Evolutionary conservation across 1,140 invertebrate genomes (phyloP).

Genomic region (Whitmania pigra): DNA sequence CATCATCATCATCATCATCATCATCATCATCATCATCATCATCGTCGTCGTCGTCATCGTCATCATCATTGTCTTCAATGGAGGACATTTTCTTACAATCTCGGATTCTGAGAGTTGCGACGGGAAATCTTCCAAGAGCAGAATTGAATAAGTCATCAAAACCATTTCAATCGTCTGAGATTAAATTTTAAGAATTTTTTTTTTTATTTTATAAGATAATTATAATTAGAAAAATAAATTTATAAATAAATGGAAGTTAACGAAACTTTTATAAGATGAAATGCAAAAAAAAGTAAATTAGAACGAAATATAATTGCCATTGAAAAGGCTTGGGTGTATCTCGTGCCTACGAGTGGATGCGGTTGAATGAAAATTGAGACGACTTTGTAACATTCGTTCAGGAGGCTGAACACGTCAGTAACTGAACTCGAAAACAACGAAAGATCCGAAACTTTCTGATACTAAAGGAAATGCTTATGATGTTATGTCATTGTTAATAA

Average conservation of each 20-base stretch:
- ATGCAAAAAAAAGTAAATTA: background rate
- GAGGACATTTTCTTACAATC: background rate
- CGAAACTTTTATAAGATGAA: background rate
- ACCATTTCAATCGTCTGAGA: constrained; percentile 88
- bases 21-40: too few relatives aligned
- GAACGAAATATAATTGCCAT: background rate
- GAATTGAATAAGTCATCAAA: constrained; percentile 88
- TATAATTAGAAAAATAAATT: too few relatives aligned
- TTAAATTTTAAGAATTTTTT: background rate
- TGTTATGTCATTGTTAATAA: too few relatives aligned
- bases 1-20: too few relatives aligned
- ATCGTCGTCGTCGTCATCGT: too few relatives aligned
- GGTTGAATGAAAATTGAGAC: constrained; percentile 44
- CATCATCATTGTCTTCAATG: too few relatives aligned
- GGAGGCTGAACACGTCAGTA: constrained; percentile 97
- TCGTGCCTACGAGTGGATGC: background rate
- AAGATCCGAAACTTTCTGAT: constrained; percentile 96
- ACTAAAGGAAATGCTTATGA: constrained; percentile 51
- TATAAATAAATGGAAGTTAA: background rate
- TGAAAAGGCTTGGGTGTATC: background rate
- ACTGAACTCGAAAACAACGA: constrained; percentile 98
- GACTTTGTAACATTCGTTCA: constrained; percentile 98
- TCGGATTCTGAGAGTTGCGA: background rate
- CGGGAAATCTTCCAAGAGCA: constrained; percentile 84
- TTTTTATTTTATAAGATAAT: too few relatives aligned